Evolutionary conservation across 2,888 invertebrate species (phyloP).

Genomic region (Trichopria drosophilae): DNA sequence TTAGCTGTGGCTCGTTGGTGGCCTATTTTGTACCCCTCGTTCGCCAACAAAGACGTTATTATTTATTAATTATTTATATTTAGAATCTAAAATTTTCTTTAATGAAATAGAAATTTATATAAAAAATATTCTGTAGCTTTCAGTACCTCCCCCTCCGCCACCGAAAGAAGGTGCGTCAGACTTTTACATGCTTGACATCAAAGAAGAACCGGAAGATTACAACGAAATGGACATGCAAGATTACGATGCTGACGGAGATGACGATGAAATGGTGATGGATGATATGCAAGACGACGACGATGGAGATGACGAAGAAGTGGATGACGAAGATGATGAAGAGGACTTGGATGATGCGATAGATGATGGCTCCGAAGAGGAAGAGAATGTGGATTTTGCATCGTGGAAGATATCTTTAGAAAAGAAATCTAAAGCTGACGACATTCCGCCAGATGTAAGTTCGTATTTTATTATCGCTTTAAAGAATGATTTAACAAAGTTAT

Average conservation of each 20-base stretch:
- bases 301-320: slow-evolving; percentile 42
- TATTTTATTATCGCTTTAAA: background rate
- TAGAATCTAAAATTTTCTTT: no score
- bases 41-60: no score
- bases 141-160: no score
- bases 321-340: slow-evolving; percentile 41
- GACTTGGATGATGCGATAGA: slow-evolving; percentile 30
- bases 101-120: no score
- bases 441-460: slow-evolving; percentile 46
- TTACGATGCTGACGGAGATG: slow-evolving; percentile 47
- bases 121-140: no score
- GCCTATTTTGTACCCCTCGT: no score
- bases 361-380: slow-evolving; percentile 15
- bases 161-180: no score
- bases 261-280: slow-evolving; percentile 43
- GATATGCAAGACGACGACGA: slow-evolving; percentile 39
- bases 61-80: no score
- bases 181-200: no score
- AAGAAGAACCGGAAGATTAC: slow-evolving; percentile 52
- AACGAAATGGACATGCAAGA: slow-evolving; percentile 50
- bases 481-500: background rate
- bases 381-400: slow-evolving; percentile 14
- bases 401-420: slow-evolving; percentile 22
- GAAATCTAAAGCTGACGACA: slow-evolving; percentile 34
- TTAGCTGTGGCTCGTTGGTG: no score